Evolutionary conservation across 1,140 invertebrate genomes (phyloP).

Genomic region (Apis laboriosa): DNA sequence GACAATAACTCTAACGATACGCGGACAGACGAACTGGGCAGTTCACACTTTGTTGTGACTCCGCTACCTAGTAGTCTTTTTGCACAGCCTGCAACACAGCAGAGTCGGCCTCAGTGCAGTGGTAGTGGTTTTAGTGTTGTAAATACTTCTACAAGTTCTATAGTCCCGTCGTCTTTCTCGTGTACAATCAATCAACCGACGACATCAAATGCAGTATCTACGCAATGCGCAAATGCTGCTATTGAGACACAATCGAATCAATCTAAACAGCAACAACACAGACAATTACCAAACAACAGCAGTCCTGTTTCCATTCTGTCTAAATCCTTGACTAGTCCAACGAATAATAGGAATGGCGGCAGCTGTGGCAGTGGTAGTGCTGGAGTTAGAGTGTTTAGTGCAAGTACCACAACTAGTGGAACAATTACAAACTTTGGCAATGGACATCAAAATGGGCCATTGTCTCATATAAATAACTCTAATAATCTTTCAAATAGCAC

Average conservation of each 20-base stretch:
- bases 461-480: constrained; percentile 67
- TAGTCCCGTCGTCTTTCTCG: constrained; percentile 44
- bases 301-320: constrained; percentile 75
- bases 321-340: constrained; percentile 79
- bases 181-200: constrained; percentile 49
- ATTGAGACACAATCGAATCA: constrained; percentile 65
- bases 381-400: constrained; percentile 67
- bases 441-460: constrained; percentile 77
- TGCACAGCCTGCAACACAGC: constrained; percentile 63
- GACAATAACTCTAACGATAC: constrained; percentile 62
- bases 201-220: constrained; percentile 57
- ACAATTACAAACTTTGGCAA: constrained; percentile 74
- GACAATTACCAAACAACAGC: constrained; percentile 75
- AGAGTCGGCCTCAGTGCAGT: constrained; percentile 72
- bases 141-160: constrained; percentile 67
- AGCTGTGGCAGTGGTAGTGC: constrained; percentile 58
- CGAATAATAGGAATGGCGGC: constrained; percentile 72
- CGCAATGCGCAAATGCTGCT: constrained; percentile 60
- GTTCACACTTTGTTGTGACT: constrained; percentile 74
- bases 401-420: constrained; percentile 46
- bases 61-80: constrained; percentile 67
- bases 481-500: constrained; percentile 75
- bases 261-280: constrained; percentile 63
- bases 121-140: constrained; percentile 75
- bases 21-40: constrained; percentile 75